phyloP scores from a whole-genome alignment of 2,797 vertebrate genomes.

The Sebastes jordani region DNA sequence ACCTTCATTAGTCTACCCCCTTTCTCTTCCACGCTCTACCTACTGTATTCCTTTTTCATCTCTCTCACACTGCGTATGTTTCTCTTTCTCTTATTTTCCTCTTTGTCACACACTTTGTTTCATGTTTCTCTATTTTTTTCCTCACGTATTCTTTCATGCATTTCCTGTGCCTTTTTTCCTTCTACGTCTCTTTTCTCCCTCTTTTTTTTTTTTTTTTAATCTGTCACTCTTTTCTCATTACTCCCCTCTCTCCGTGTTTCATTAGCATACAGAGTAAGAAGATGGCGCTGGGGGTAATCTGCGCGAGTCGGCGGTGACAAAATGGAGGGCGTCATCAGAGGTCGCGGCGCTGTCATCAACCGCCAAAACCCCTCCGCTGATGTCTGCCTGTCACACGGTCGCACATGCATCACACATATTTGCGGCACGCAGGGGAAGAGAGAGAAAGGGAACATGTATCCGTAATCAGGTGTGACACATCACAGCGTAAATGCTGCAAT shows the following conservation, averaged over 20 bases:
- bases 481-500: slow-evolving; percentile 72
- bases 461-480: slow-evolving; percentile 84
- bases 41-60: slow-evolving; percentile 53
- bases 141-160: slow-evolving; percentile 23
- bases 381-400: slow-evolving; percentile 65
- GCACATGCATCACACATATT: slow-evolving; percentile 13
- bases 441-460: slow-evolving; percentile 61
- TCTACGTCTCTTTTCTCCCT: not conserved
- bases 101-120: slow-evolving; percentile 40
- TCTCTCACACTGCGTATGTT: slow-evolving; percentile 25
- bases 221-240: slow-evolving; percentile 74
- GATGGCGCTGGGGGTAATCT: slow-evolving; percentile 80
- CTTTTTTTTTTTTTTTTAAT: slow-evolving; percentile 26
- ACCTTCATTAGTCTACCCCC: slow-evolving; percentile 73
- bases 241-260: slow-evolving; percentile 58
- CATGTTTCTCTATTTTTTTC: slow-evolving; percentile 12
- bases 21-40: slow-evolving; percentile 21
- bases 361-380: slow-evolving; percentile 62
- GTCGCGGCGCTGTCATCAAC: slow-evolving; percentile 73
- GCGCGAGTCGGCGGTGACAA: slow-evolving; percentile 73
- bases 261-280: slow-evolving; percentile 86
- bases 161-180: slow-evolving; percentile 20
- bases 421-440: slow-evolving; percentile 11
- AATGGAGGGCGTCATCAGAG: slow-evolving; percentile 83
- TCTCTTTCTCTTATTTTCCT: slow-evolving; percentile 5